A percentile compares a stretch with the other conserved stretches of the same genome.
Evolutionary conservation across 2,113 vertebrate genomes (phyloP).

Genomic region (Misgurnus anguillicaudatus): DNA sequence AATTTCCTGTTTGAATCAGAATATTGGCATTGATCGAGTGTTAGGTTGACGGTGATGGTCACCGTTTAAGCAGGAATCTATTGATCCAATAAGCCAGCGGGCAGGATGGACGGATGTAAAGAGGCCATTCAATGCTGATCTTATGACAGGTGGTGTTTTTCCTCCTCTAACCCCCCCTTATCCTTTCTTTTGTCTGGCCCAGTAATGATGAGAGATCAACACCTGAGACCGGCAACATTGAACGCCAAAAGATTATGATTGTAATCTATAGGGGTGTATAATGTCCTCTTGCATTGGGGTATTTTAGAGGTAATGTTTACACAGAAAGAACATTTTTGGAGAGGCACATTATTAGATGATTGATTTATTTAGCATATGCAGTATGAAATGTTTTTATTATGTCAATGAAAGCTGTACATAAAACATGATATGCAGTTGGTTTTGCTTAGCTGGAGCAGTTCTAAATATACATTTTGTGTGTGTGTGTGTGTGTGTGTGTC

Average conservation of each 20-base stretch:
- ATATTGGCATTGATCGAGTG: slow-evolving; percentile 4
- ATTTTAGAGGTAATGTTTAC: neutral
- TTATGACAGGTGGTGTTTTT: slow-evolving; percentile 40
- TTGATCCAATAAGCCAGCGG: slow-evolving; percentile 29
- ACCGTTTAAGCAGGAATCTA: neutral
- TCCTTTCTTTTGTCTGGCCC: neutral
- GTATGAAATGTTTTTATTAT: neutral
- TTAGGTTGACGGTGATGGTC: slow-evolving; percentile 9
- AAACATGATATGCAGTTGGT: slow-evolving; percentile 23
- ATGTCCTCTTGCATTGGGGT: neutral
- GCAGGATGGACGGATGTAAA: neutral
- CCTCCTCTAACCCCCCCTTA: neutral
- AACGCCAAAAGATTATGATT: neutral
- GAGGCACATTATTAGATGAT: neutral
- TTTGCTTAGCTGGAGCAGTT: slow-evolving; percentile 39
- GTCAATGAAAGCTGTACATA: neutral
- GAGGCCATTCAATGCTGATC: neutral
- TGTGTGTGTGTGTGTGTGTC: neutral
- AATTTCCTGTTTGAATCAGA: neutral
- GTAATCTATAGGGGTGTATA: neutral
- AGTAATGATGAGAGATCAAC: slow-evolving; percentile 26
- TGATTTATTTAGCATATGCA: neutral
- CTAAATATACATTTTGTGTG: slow-evolving; percentile 39
- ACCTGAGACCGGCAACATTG: slow-evolving; percentile 33
- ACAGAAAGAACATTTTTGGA: neutral